phyloP scores from a whole-genome alignment of 2,888 invertebrate genomes.

The Tachina lurida region DNA sequence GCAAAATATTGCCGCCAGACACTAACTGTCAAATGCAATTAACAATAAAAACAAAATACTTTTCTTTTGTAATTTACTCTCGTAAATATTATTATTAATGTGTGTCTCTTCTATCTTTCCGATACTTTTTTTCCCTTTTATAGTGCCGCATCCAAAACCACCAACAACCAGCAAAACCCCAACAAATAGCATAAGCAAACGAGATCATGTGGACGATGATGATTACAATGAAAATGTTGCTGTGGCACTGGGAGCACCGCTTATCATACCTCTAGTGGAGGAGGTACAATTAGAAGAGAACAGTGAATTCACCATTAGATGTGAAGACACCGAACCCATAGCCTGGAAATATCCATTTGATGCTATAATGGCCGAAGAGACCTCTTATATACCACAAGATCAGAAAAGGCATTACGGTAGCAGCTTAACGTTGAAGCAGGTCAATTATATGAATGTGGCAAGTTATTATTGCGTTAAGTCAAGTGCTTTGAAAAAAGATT shows the following conservation, averaged over 20 bases:
- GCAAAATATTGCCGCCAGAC: constrained; percentile 66
- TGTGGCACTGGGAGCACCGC: constrained; percentile 79
- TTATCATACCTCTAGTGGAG: constrained; percentile 79
- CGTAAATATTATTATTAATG: constrained; percentile 33
- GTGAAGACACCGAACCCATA: constrained; percentile 82
- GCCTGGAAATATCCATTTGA: constrained; percentile 79
- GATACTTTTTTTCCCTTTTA: constrained; percentile 51
- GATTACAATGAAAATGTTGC: constrained; percentile 76
- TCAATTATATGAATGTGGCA: constrained; percentile 84
- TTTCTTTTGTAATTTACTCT: constrained; percentile 48
- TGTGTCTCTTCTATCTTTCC: constrained; percentile 45
- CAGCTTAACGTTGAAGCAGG: constrained; percentile 83
- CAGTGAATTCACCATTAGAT: constrained; percentile 82
- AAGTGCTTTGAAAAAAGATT: constrained; percentile 69
- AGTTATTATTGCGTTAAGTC: constrained; percentile 85
- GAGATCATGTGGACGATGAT: constrained; percentile 61
- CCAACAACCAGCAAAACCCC: constrained; percentile 49
- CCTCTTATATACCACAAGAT: constrained; percentile 73
- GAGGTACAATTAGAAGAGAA: constrained; percentile 79
- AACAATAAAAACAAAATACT: constrained; percentile 56
- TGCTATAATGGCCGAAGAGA: constrained; percentile 40
- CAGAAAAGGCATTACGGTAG: constrained; percentile 81
- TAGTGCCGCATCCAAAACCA: constrained; percentile 77
- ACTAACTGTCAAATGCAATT: constrained; percentile 66
- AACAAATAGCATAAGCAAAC: constrained; percentile 63